Base-by-base conservation (phyloP, 2,113 vertebrate species). In the Lipotes vexillifer region DNA sequence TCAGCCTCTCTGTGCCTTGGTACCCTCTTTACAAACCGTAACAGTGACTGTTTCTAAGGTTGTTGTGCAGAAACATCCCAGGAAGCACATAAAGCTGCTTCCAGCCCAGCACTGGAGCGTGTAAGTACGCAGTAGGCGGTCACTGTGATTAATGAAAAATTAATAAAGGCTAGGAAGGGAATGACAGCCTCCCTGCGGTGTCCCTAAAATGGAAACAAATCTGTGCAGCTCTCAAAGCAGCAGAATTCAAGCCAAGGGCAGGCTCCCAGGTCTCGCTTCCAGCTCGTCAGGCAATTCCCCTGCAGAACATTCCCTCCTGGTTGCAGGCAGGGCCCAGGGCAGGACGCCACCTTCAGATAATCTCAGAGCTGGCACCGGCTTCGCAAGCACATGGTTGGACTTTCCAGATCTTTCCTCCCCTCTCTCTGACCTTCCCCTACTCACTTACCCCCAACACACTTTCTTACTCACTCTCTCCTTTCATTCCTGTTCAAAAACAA, bases 281-380 rank as follows among this genome's bases (percentile, higher is more conserved):
- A 69, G 68, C 25, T 5, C 13, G 6, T 27, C 31, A 1, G 27
- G 5, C 23, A 3, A 21, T 1, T 25, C 72, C 92, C 41, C n/a
- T 23, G 38, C 23, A 17, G 25, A 36, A 14, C 2, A 21, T 49
- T 6, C 83, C 65, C 38, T 20, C 6, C 66, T 6, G 4, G 59
- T 21, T 2, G 3, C 63, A 33, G 71, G 75, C 88, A 25, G 61
- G 71, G 78, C 92, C 44, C 1, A 3, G 44, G 90, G 91, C 87
- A 83, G 74, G 84, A 93, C 41, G 66, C 88, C 84, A 85, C 97
- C 97, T 97, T 95, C 96, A 36, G 57, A 97, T 98, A 97, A 98
- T 86, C 93, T 99, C 98, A 98, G 89, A 93, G 97, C 97, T 98
- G 98, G 98, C 98, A 97, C 95, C 94, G 72, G 97, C 95, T 57